A percentile compares a stretch with the other conserved stretches of the same genome.
phyloP scores from a whole-genome alignment of 2,113 vertebrate genomes.

The Hippocampus barbouri region DNA sequence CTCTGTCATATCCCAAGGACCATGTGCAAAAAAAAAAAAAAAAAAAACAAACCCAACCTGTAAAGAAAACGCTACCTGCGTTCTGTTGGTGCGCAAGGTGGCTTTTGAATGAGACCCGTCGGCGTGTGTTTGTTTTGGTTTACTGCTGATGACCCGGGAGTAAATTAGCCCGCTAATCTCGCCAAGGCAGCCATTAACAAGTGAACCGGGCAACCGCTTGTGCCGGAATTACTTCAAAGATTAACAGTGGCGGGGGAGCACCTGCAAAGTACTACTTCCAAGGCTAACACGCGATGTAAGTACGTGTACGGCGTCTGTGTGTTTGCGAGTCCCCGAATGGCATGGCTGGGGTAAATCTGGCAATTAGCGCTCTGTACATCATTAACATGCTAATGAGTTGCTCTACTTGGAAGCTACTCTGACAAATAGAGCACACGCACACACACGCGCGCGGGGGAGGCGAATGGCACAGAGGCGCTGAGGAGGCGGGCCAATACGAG shows the following conservation, averaged over 20 bases:
- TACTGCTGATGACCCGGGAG: constrained; percentile 64
- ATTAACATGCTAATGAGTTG: constrained; percentile 81
- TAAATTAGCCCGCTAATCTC: constrained; percentile 74
- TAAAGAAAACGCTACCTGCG: too few species aligned
- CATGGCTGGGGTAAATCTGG: constrained; percentile 67
- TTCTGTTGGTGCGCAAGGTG: constrained; percentile 41
- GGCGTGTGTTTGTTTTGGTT: constrained; percentile 43
- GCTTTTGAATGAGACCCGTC: constrained; percentile 32
- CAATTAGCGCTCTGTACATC: constrained; percentile 76
- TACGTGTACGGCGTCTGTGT: constrained; percentile 21
- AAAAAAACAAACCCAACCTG: not conserved
- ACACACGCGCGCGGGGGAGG: not conserved
- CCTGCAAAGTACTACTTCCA: constrained; percentile 33
- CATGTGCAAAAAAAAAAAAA: not conserved
- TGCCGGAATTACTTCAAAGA: constrained; percentile 63
- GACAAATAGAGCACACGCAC: constrained; percentile 46
- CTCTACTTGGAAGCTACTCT: constrained; percentile 73
- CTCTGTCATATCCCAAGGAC: not conserved
- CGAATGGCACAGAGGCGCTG: constrained; percentile 31
- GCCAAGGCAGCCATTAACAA: constrained; percentile 68
- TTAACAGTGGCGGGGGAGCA: constrained; percentile 61
- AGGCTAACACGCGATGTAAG: constrained; percentile 42
- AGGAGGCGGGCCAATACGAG: constrained; percentile 44
- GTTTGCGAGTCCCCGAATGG: constrained; percentile 36
- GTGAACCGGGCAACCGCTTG: constrained; percentile 60